Evolutionary conservation across 1,140 invertebrate species (phyloP), one percentile per base, ranked within the genome.

Genomic region (Drosophila funebris): DNA sequence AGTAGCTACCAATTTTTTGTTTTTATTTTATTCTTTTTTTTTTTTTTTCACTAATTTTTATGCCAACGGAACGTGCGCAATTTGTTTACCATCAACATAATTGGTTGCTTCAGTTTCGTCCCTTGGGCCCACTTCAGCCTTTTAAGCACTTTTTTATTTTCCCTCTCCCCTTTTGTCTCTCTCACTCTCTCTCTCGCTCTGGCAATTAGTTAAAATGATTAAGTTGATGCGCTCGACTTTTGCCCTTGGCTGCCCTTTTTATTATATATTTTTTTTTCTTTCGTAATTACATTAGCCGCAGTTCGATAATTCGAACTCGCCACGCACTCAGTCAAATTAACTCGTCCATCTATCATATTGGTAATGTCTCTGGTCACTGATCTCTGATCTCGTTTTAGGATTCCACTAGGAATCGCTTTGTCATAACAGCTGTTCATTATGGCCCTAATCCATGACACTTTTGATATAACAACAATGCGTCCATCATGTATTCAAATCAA

Each of bases 31-130:
- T 50, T 39, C 36, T 60, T 36, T 39, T 74, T 56, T 46, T 69
- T 70, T 41, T 60, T 24, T 58, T 31, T 27, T 58, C 44, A 84
- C 76, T 89, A 84, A 80, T 89, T 89, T 84, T 83, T 73, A 84
- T 88, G 84, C 73, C 77, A 64, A 60, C 66, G 79, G 48, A 76
- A 91, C 90, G 79, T 91, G 90, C 83, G 90, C 90, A 91, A 91
- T 91, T 91, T 91, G 90, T 91, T 91, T 90, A 90, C 90, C 87
- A 91, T 91, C 90, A 91, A 73, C 85, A 91, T 91, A 91, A 91
- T 91, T 90, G 87, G 76, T 66, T 67, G 64, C 43, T 14, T 60
- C 43, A 31, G 41, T 43, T 37, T 14, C 9, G 44, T 61, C 54
- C 81, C 89, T 44, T 60, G 89, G 76, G 89, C 68, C 69, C 79